Evolutionary conservation across 2,888 invertebrate genomes (phyloP).

Genomic region (Drosophila multiciliata): DNA sequence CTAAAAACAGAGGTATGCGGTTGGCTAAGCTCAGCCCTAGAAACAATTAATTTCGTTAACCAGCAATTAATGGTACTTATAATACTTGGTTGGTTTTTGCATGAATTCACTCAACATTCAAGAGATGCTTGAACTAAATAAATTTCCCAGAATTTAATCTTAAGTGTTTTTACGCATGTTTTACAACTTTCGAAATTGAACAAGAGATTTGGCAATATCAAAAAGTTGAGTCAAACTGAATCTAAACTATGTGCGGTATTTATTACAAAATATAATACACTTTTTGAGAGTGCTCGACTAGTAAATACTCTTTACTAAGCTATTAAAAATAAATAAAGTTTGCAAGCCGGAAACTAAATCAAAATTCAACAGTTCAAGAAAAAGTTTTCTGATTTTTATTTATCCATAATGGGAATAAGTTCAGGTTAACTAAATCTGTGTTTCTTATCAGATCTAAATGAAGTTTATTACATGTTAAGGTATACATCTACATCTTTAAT

Average conservation of each 20-base stretch:
- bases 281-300: neutral
- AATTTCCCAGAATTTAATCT: neutral
- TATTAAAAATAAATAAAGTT: neutral
- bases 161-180: neutral
- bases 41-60: slow-evolving; percentile 11
- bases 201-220: neutral
- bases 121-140: neutral
- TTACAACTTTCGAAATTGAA: neutral
- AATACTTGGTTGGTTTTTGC: neutral
- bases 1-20: slow-evolving; percentile 22
- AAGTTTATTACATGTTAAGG: neutral
- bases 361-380: neutral
- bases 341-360: neutral
- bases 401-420: neutral
- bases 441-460: neutral
- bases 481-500: neutral
- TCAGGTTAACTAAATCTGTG: neutral
- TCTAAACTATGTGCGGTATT: no score
- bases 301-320: neutral
- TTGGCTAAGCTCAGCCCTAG: neutral
- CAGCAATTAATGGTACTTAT: slow-evolving; percentile 4
- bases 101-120: neutral
- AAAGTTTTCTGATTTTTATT: neutral
- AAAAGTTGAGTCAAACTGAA: neutral
- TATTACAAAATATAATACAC: neutral